These are phyloP conservation scores for Ernsta delagoae DNA, from an alignment of 2,888 invertebrate species.

Conservation along the genomic window DNA sequence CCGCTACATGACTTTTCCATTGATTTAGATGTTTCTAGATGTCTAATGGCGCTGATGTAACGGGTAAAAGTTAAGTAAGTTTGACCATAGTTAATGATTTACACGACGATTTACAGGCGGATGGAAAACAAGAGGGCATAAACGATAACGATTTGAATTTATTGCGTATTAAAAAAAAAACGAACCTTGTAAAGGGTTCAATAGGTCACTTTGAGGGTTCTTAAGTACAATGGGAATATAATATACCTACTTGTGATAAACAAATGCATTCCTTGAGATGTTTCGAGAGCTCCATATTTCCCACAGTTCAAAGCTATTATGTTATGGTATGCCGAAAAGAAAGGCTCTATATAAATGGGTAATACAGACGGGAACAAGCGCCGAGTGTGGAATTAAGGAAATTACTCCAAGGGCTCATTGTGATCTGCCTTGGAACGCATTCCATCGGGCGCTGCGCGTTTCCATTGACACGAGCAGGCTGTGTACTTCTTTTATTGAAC, in stretches of 20 bases:
- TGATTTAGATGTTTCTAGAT: slow-evolving; percentile 29
- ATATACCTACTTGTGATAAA: slow-evolving; percentile 4
- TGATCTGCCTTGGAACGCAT: slow-evolving; percentile 54
- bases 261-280: slow-evolving; percentile 26
- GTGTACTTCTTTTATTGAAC: no score
- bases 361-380: slow-evolving; percentile 36
- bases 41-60: slow-evolving; percentile 2
- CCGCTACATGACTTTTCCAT: slow-evolving; percentile 28
- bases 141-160: no score
- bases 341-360: slow-evolving; percentile 25
- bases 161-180: no score
- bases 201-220: slow-evolving; percentile 7
- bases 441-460: slow-evolving; percentile 42
- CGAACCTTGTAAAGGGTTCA: slow-evolving; percentile 7
- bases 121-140: not conserved
- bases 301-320: slow-evolving; percentile 38
- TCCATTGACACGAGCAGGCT: slow-evolving; percentile 44
- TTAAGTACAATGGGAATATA: not conserved
- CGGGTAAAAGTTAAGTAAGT: slow-evolving; percentile 3
- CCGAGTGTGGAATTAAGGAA: slow-evolving; percentile 59
- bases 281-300: slow-evolving; percentile 33
- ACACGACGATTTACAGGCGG: not conserved
- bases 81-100: not conserved
- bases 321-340: slow-evolving; percentile 35
- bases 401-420: slow-evolving; percentile 57